Evolutionary conservation across 2,888 invertebrate genomes (phyloP), one percentile per base, ranked within the genome.

Genomic region (Napeogenes inachia): DNA sequence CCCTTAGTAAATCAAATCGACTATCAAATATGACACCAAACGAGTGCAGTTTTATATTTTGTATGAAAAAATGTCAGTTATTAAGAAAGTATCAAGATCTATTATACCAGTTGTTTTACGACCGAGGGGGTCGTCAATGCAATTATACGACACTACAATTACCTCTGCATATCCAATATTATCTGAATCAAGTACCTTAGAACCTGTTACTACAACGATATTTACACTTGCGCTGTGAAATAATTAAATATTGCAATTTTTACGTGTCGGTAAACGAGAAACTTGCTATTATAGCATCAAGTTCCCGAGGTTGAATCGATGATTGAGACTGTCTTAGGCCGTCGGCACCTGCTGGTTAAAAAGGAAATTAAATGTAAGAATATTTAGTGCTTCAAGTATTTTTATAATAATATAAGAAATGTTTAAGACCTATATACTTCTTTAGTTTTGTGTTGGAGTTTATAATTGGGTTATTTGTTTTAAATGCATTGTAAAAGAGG

Each of bases 271-370:
- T 73, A 79, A 80, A 73, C 76, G 73, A 70, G 75, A 74, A 82
- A 81, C 85, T 81, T 69, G 73, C 76, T 74, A 85, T 87, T 85
- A 84, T 72, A 79, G 82, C 82, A 84, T 82, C 82, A 77, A 76
- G 80, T 81, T 81, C 74, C 76, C 80, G 77, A 80, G 74, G 81
- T 81, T 85, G 84, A 86, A 86, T 85, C 83, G 82, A 82, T 87
- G 84, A 87, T 85, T 85, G 84, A 75, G 75, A 75, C 78, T 82
- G 82, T 83, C 82, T 79, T 79, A 79, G 77, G 72, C 67, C 70
- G 71, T 74, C 71, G 69, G 74, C 81, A 80, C 76, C 79, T 80
- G 80, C 76, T 69, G 66, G 62, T 66, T 66, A n/a, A 50, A 50
- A 50, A 50, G 21, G 5, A 65, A 59, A 64, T 63, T 63, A 63